These are phyloP conservation scores for Pachypeltis micranthus DNA, from an alignment of 1,140 invertebrate genomes.

Conservation along the genomic window DNA sequence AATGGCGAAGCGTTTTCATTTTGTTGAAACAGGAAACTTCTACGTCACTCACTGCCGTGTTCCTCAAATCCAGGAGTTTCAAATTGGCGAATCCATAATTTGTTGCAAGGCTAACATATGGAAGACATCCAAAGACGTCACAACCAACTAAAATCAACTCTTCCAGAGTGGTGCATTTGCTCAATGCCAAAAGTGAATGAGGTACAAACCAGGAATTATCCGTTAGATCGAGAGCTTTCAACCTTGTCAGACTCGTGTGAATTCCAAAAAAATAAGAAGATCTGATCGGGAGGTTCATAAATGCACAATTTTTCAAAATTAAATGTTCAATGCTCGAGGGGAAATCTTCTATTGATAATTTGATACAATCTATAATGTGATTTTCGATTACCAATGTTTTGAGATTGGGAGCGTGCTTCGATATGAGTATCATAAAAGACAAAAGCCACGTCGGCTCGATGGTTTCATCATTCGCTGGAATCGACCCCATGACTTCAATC, in stretches of 20 bases:
- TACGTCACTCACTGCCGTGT: conserved; percentile 50
- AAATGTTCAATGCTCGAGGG: conserved; percentile 42
- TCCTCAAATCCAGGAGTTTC: conserved; percentile 49
- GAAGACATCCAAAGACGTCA: conserved; percentile 53
- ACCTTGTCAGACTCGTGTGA: conserved; percentile 40
- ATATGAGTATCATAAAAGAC: conserved; percentile 22
- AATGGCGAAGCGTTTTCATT: conserved; percentile 43
- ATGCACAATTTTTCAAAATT: conserved; percentile 42
- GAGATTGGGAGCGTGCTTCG: conserved; percentile 32
- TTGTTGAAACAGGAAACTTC: conserved; percentile 54
- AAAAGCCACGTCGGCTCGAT: conserved; percentile 34
- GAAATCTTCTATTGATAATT: conserved; percentile 42
- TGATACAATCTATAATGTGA: conserved; percentile 37
- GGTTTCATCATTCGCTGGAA: conserved; percentile 34
- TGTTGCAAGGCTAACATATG: conserved; percentile 57
- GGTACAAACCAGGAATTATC: conserved; percentile 57
- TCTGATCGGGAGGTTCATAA: conserved; percentile 37
- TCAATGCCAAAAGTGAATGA: conserved; percentile 53
- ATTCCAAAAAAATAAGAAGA: conserved; percentile 46
- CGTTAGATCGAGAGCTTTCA: conserved; percentile 51
- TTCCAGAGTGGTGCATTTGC: conserved; percentile 48
- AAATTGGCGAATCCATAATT: conserved; percentile 52
- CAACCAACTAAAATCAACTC: conserved; percentile 49
- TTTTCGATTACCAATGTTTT: conserved; percentile 40
- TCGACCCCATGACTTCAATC: conserved; percentile 20